phyloP scores from a whole-genome alignment of 2,797 vertebrate genomes.

The Eulemur coronatus region DNA sequence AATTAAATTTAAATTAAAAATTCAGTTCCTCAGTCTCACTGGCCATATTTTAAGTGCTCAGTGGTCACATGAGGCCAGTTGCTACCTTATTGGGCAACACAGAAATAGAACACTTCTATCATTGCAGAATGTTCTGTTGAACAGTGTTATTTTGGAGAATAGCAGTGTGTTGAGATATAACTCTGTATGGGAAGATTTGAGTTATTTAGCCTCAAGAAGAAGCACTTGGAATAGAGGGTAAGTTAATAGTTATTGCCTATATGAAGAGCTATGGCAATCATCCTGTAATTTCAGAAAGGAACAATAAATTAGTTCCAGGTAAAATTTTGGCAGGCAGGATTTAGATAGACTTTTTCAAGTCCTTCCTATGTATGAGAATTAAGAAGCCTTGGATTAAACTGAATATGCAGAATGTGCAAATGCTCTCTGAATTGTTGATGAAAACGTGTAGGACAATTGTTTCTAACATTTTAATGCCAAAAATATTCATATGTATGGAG shows the following conservation, averaged over 20 bases:
- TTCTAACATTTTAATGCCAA: neutral
- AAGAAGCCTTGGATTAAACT: constrained; percentile 11
- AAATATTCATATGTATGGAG: neutral
- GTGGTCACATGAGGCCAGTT: neutral
- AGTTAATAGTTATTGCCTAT: neutral
- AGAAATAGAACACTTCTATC: constrained; percentile 20
- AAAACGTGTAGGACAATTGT: neutral
- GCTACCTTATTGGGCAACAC: neutral
- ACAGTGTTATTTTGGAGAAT: neutral
- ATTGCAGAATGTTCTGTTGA: neutral
- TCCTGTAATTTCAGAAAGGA: neutral
- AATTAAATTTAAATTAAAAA: constrained; percentile 41
- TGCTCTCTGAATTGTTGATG: neutral
- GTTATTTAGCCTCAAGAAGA: constrained; percentile 1
- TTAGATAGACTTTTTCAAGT: neutral
- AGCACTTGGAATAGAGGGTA: neutral
- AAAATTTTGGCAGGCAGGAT: neutral
- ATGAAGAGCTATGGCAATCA: neutral
- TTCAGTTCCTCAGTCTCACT: constrained; percentile 15
- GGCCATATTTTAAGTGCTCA: constrained; percentile 3
- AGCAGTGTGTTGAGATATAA: neutral
- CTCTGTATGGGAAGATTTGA: neutral
- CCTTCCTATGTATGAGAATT: neutral
- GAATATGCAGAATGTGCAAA: neutral
- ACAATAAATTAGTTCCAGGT: neutral